These are phyloP conservation scores for Yponomeuta malinellus DNA, from an alignment of 2,888 invertebrate genomes.

Conservation along the genomic window DNA sequence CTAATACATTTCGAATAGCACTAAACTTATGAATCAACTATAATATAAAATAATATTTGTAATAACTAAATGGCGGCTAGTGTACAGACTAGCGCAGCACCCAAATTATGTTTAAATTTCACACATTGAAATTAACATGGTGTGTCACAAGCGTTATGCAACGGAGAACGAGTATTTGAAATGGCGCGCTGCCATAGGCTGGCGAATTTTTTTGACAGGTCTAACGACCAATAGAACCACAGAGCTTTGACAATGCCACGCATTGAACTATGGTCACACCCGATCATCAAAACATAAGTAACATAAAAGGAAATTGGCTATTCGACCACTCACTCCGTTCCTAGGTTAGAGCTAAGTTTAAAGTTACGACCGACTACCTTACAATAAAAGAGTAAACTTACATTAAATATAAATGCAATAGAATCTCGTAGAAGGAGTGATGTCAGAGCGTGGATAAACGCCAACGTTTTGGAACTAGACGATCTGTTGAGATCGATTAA, in stretches of 20 bases:
- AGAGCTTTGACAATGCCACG: not conserved
- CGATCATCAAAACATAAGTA: not conserved
- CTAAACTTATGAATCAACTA: slow-evolving; percentile 6
- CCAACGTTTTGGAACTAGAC: not conserved
- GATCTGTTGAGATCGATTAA: not conserved
- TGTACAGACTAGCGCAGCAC: slow-evolving; percentile 32
- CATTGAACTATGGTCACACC: slow-evolving; percentile 6
- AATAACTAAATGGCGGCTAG: slow-evolving; percentile 30
- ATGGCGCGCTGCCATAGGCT: not conserved
- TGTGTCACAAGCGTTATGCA: slow-evolving; percentile 1
- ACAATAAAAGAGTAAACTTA: slow-evolving; percentile 20
- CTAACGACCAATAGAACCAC: not conserved
- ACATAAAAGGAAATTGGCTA: not conserved
- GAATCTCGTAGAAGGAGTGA: slow-evolving; percentile 33
- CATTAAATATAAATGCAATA: slow-evolving; percentile 57
- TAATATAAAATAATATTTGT: slow-evolving; percentile 23
- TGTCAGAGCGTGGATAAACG: not conserved
- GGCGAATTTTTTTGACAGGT: not conserved
- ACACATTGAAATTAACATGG: not conserved
- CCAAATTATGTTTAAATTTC: slow-evolving; percentile 17
- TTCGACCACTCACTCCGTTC: slow-evolving; percentile 6
- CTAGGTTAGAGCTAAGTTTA: not conserved
- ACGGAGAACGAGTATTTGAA: slow-evolving; percentile 5
- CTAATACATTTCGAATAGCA: slow-evolving; percentile 15
- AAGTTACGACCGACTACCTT: slow-evolving; percentile 14